Evolutionary conservation across 2,888 invertebrate genomes (phyloP).

Genomic region (Perizoma affinitatum): DNA sequence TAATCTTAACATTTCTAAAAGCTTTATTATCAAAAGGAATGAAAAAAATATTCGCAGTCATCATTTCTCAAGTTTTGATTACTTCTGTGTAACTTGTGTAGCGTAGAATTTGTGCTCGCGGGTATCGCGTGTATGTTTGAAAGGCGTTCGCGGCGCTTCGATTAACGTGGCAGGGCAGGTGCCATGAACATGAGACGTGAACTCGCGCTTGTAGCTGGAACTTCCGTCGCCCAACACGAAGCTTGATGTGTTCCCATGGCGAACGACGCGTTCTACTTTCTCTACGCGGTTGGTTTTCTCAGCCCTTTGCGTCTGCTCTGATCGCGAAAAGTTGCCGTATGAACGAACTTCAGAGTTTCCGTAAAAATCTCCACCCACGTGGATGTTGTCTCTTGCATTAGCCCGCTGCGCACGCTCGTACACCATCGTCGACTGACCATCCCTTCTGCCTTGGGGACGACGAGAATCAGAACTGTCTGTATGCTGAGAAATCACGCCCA

Average conservation of each 20-base stretch:
- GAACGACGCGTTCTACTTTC: conserved; percentile 84
- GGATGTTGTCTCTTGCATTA: conserved; percentile 86
- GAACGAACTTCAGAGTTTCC: conserved; percentile 88
- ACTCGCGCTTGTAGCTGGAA: conserved; percentile 91
- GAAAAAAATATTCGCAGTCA: conserved; percentile 38
- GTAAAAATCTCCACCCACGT: conserved; percentile 89
- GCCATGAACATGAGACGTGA: conserved; percentile 87
- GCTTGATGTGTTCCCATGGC: conserved; percentile 88
- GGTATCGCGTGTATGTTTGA: conserved; percentile 93
- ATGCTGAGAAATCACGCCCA: conserved; percentile 78
- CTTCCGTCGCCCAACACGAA: conserved; percentile 89
- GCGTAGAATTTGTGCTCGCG: conserved; percentile 93
- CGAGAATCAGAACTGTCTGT: conserved; percentile 69
- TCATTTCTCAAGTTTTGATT: conserved; percentile 31
- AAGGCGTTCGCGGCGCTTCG: conserved; percentile 89
- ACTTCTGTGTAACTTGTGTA: conserved; percentile 83
- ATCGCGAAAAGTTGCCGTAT: conserved; percentile 87
- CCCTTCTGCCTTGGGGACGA: conserved; percentile 69
- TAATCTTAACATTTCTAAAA: conserved; percentile 27
- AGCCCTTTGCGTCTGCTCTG: conserved; percentile 69
- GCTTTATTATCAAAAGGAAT: conserved; percentile 34
- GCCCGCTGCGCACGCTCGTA: conserved; percentile 86
- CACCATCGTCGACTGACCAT: conserved; percentile 80
- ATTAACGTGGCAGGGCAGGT: conserved; percentile 92
- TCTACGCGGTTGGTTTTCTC: conserved; percentile 77